Base-by-base conservation (phyloP, 2,113 vertebrate genomes). In the Callaeas wilsoni region DNA sequence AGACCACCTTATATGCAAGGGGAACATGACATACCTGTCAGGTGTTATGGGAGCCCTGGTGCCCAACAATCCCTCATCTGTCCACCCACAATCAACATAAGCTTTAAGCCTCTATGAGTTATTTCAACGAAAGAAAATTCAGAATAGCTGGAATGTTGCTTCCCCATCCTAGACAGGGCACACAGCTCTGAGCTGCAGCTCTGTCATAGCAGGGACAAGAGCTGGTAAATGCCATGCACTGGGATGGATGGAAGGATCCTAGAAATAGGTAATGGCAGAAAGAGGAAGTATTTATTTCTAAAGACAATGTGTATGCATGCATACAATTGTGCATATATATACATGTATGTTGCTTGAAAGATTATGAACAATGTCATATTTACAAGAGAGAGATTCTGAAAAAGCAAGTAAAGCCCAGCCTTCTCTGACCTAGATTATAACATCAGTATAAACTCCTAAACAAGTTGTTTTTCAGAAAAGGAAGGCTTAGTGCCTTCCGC, bases 1-100 rank as follows among this genome's bases (percentile, higher is more conserved):
- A 5, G 20, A 68, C 20, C 22, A 32, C 33, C 10, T n/a, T 4
- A 12, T 0, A 1, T 35, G 16, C n/a, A 27, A 47, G 3, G 12
- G 47, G 16, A 75, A 26, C 1, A 1, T 4, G 6, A 29, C 30
- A 39, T 12, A 57, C 16, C 26, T 12, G 5, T 16, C 8, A 18
- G 47, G 25, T 16, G 19, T 87, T 44, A 25, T 2, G 13, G 30
- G 8, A 39, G 5, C 5, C 32, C 55, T 53, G 16, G n/a, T 8
- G 9, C 12, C 18, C 49, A 68, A 60, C 49, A 76, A 25, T 25
- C 16, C n/a, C 9, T 75, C n/a, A 17, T 83, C 67, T 82, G n/a
- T 37, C 30, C 9, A 41, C 7, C 4, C 67, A 57, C 39, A 70
- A 17, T 44, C 75, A 79, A 21, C 57, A 46, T 3, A 47, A 63